Evolutionary conservation across 2,113 vertebrate genomes (phyloP), one percentile per base, ranked within the genome.

Genomic region (Hippoglossus stenolepis): DNA sequence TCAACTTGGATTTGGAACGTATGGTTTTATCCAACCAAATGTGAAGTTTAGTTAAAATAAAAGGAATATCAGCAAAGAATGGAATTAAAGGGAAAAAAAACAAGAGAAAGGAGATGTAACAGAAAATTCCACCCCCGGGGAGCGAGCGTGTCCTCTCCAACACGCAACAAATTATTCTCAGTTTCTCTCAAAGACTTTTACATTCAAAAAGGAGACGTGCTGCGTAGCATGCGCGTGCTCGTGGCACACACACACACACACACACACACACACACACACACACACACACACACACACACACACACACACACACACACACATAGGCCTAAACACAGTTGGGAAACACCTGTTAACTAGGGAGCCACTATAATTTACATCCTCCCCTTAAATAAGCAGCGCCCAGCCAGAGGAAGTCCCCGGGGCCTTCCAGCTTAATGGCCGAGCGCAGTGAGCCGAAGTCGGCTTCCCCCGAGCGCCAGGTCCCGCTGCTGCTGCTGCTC

Each of bases 291-390:
- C 0, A 31, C 31, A 7, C 31, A 15, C 49, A 9, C 21, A 1
- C 18, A 35, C 60, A 21, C 58, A 47, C 65, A 21, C 74, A 26
- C 63, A 65, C 49, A 24, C 58, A 60, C 67, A 38, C 65, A 49
- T 65, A 17, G 60, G 57, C 31, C 45, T 40, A 26, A 68, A 71
- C 73, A 79, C 80, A 73, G 73, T 68, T 77, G 85, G 85, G 90
- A 93, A 94, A 93, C 94, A 95, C 94, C 94, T 95, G 94, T 95
- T 94, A 93, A 91, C 84, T 85, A 73, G 67, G 88, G 89, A 87
- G 76, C 75, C 85, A 82, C 79, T 87, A 82, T 87, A 88, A 91
- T 94, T 91, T 86, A 87, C 92, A 92, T 91, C 90, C 85, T 77
- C 84, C 73, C 77, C 83, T 43, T 79, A 86, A 89, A 89, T 79